Percentiles rank a stretch among this genome's conserved stretches.
Conservation (phyloP, 2,888 invertebrate species). For the Theristus sp. region DNA sequence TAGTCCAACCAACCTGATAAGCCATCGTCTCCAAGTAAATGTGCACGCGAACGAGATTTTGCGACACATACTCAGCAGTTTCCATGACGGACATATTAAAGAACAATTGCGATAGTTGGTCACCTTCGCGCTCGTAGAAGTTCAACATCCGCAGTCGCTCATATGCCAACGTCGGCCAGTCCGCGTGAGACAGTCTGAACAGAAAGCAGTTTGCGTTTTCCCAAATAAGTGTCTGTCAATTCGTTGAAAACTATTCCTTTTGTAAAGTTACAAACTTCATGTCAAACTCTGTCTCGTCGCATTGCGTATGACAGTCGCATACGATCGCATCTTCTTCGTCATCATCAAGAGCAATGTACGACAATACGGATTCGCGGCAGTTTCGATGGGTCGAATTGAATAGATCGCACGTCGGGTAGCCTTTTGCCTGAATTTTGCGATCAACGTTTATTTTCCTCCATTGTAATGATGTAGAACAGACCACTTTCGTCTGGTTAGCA, state of each 20-base stretch:
- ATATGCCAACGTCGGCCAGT: background rate
- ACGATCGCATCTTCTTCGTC: background rate
- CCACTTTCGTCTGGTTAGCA: too few relatives aligned
- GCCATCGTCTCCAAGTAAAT: background rate
- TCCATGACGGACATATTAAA: background rate
- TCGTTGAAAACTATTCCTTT: too few relatives aligned
- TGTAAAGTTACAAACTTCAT: background rate
- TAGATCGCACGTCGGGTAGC: background rate
- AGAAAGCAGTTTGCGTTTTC: too few relatives aligned
- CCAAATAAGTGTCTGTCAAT: background rate
- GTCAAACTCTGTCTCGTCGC: background rate
- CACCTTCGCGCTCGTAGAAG: background rate
- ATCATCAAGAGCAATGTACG: background rate
- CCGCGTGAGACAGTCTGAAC: background rate
- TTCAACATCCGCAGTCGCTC: background rate
- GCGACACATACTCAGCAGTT: background rate
- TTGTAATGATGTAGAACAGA: too few relatives aligned
- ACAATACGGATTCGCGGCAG: background rate
- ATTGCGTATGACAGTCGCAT: background rate
- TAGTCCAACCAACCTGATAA: background rate
- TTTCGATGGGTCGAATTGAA: background rate
- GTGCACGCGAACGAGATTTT: background rate
- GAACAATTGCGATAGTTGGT: background rate
- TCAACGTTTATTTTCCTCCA: too few relatives aligned
- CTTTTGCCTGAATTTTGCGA: too few relatives aligned